A percentile compares a stretch with the other conserved stretches of the same genome.
phyloP scores from a whole-genome alignment of 2,113 vertebrate genomes.

The Irena cyanogastra region DNA sequence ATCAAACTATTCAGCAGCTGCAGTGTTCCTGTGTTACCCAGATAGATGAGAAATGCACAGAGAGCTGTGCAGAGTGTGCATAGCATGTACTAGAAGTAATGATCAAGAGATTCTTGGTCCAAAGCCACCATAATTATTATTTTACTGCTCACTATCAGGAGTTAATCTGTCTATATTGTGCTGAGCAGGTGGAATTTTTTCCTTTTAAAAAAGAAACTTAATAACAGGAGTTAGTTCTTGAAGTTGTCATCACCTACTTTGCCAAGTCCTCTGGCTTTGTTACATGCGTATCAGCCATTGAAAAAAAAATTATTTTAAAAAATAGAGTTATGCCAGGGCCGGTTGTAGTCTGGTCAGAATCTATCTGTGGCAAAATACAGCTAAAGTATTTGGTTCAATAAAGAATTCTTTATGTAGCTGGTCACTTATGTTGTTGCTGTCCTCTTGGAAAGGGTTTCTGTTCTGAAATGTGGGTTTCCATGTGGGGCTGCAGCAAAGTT shows the following conservation, averaged over 20 bases:
- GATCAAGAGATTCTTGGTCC: not conserved
- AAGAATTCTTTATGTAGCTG: not conserved
- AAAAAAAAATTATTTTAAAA: not conserved
- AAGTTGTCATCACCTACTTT: not conserved
- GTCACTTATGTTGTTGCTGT: not conserved
- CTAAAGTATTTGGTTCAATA: not conserved
- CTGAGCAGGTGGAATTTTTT: not conserved
- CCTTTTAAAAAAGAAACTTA: not conserved
- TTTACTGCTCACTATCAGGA: not conserved
- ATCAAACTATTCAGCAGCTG: not conserved
- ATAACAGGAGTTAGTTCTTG: not conserved
- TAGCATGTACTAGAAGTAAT: not conserved
- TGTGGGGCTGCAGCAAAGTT: not conserved
- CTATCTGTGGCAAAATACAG: not conserved
- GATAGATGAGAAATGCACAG: not conserved
- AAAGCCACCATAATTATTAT: not conserved
- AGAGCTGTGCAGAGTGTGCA: not conserved
- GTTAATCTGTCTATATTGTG: not conserved
- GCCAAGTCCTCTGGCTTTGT: not conserved
- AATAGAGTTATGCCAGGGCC: not conserved
- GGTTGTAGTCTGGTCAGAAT: not conserved
- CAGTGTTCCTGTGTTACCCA: not conserved
- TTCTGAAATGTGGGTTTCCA: not conserved
- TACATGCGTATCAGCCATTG: not conserved
- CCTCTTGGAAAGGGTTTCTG: not conserved